These are phyloP conservation scores for Drosophila mauritiana DNA, from an alignment of 1,140 invertebrate species.

Conservation along the genomic window DNA sequence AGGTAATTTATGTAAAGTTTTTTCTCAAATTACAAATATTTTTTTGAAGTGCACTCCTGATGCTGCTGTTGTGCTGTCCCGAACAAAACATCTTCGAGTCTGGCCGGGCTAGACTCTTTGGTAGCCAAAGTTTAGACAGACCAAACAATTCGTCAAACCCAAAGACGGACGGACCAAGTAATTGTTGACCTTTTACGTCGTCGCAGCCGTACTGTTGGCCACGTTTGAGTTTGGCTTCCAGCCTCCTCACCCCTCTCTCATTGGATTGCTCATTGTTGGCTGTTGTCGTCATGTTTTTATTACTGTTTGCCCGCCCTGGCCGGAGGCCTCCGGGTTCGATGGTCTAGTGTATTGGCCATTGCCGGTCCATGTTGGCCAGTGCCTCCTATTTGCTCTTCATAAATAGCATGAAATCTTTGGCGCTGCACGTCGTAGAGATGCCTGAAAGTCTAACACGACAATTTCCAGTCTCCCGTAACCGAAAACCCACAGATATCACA, in stretches of 20 bases:
- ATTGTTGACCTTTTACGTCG: constrained; percentile 83
- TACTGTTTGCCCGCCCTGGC: constrained; percentile 75
- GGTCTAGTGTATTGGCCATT: background rate
- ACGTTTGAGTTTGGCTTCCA: constrained; percentile 65
- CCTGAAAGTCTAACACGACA: constrained; percentile 81
- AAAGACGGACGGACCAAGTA: constrained; percentile 65
- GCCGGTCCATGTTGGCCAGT: constrained; percentile 9
- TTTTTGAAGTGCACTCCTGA: constrained; percentile 8
- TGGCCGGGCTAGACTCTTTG: constrained; percentile 75
- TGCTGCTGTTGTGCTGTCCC: constrained; percentile 41
- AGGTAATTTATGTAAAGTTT: no score
- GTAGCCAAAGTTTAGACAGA: constrained; percentile 82
- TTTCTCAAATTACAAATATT: background rate
- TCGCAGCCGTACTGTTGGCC: constrained; percentile 44
- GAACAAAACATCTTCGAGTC: constrained; percentile 50
- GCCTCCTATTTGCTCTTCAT: constrained; percentile 76
- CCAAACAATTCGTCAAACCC: constrained; percentile 77
- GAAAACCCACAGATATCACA: constrained; percentile 21
- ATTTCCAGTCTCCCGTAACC: constrained; percentile 64
- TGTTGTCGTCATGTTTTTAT: constrained; percentile 79
- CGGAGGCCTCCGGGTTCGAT: constrained; percentile 38
- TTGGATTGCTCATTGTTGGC: constrained; percentile 32
- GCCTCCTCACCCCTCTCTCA: constrained; percentile 13
- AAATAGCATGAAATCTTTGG: constrained; percentile 81
- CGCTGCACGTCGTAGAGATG: constrained; percentile 71